Evolutionary conservation across 2,888 invertebrate species (phyloP).

Genomic region (Serrognathus titanus): DNA sequence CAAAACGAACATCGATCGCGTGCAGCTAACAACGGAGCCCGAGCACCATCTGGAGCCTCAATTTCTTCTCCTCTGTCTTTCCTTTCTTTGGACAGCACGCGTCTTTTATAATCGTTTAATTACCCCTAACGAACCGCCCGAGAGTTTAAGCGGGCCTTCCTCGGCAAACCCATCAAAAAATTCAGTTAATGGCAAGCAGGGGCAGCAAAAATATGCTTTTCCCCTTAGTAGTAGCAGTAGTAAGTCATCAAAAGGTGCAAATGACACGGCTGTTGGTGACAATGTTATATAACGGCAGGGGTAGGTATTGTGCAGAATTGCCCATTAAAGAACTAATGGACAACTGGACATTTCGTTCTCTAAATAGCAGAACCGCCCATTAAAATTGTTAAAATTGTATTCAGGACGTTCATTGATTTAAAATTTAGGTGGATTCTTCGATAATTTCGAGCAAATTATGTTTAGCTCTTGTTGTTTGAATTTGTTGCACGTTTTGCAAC

Average conservation of each 20-base stretch:
- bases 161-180: background rate
- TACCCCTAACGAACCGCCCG: slow-evolving; percentile 19
- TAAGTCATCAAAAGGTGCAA: slow-evolving; percentile 1
- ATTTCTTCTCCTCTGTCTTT: slow-evolving; percentile 6
- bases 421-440: too few species aligned
- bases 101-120: slow-evolving; percentile 27
- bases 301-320: slow-evolving; percentile 21
- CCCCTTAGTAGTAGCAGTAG: background rate
- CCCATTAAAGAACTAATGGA: slow-evolving; percentile 16
- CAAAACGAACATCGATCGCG: background rate
- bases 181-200: background rate
- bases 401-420: too few species aligned
- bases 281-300: slow-evolving; percentile 14
- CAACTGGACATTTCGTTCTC: slow-evolving; percentile 21
- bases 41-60: slow-evolving; percentile 11
- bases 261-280: slow-evolving; percentile 19
- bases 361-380: too few species aligned
- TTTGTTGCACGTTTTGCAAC: too few species aligned
- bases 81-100: slow-evolving; percentile 24
- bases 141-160: slow-evolving; percentile 20
- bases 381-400: too few species aligned
- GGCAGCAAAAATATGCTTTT: slow-evolving; percentile 2
- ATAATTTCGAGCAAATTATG: too few species aligned
- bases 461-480: too few species aligned
- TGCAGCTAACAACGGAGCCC: slow-evolving; percentile 14